Percentiles rank a stretch among this genome's conserved stretches.
Evolutionary conservation across 2,888 invertebrate genomes (phyloP).

Genomic region (Heliothis peltigera): DNA sequence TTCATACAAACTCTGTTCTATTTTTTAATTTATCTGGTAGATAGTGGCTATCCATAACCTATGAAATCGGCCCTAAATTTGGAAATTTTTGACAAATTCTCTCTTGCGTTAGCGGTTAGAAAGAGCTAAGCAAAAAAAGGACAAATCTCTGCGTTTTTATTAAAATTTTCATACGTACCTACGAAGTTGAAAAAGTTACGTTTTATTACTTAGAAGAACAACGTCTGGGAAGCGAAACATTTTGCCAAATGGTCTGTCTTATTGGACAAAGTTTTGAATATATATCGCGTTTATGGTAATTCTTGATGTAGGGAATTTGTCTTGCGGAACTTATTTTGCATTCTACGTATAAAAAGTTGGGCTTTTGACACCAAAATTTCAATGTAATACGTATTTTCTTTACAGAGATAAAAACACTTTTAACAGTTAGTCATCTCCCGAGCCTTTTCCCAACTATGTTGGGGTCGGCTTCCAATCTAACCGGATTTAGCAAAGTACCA

Average conservation of each 20-base stretch:
- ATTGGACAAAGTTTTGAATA: slow-evolving; percentile 29
- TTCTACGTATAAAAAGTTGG: background rate
- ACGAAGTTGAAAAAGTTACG: background rate
- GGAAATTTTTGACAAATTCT: too few species aligned
- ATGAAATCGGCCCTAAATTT: too few species aligned
- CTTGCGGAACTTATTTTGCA: background rate
- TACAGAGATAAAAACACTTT: too few species aligned
- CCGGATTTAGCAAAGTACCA: too few species aligned
- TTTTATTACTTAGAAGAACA: background rate
- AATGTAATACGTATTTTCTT: too few species aligned
- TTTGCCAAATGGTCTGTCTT: slow-evolving; percentile 14
- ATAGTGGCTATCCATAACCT: too few species aligned
- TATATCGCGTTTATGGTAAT: slow-evolving; percentile 22
- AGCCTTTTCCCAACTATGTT: too few species aligned
- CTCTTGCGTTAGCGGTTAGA: background rate
- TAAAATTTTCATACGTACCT: background rate
- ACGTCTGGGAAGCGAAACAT: background rate
- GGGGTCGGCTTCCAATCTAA: too few species aligned
- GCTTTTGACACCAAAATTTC: too few species aligned
- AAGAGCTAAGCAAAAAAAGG: background rate
- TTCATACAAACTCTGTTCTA: too few species aligned
- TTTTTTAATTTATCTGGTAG: too few species aligned
- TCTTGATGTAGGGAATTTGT: slow-evolving; percentile 3
- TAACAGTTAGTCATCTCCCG: too few species aligned
- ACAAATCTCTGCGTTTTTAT: background rate